phyloP scores from a whole-genome alignment of 2,113 vertebrate species.

The Ptychochromis oligacanthus region DNA sequence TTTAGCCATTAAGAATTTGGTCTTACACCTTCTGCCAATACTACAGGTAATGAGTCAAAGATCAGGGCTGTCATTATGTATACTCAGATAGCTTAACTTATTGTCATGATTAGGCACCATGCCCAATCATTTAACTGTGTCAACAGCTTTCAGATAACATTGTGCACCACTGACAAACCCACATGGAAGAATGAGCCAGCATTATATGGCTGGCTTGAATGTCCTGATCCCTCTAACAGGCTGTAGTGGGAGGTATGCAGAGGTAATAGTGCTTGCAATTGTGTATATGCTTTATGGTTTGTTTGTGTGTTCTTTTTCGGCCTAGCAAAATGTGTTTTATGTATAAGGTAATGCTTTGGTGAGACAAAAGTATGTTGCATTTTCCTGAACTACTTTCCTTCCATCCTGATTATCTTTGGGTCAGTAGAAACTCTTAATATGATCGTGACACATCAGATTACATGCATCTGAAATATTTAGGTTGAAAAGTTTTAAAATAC shows the following conservation, averaged over 20 bases:
- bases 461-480: background rate
- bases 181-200: slow-evolving; percentile 52
- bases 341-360: background rate
- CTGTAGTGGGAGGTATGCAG: background rate
- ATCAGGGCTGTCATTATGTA: slow-evolving; percentile 3
- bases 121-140: slow-evolving; percentile 49
- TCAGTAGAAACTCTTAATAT: background rate
- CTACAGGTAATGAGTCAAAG: background rate
- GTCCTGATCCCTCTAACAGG: slow-evolving; percentile 25
- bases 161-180: slow-evolving; percentile 46
- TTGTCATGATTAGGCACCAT: slow-evolving; percentile 33
- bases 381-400: background rate
- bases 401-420: background rate
- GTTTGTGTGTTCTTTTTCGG: background rate
- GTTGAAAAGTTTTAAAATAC: background rate
- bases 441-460: background rate
- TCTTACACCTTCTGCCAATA: background rate
- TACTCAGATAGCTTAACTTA: slow-evolving; percentile 29
- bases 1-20: background rate
- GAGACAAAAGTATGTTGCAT: background rate
- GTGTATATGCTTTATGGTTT: background rate
- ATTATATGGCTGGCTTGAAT: slow-evolving; percentile 34
- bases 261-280: slow-evolving; percentile 17
- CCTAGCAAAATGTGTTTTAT: background rate
- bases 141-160: slow-evolving; percentile 54